Base-by-base conservation (phyloP, 2,113 vertebrate species). In the Stictonetta naevosa region DNA sequence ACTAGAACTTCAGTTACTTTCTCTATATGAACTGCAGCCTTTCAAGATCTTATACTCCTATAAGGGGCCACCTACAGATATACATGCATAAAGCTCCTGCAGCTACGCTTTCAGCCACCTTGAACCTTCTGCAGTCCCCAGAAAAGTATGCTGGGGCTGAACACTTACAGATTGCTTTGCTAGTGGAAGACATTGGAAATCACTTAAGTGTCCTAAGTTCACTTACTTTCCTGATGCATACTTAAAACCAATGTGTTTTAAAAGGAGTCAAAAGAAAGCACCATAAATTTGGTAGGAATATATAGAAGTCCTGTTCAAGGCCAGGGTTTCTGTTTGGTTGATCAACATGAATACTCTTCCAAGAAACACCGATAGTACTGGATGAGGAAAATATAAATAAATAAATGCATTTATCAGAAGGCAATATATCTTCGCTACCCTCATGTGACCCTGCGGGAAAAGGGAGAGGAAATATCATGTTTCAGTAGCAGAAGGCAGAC, bases 41-140 rank as follows among this genome's bases (percentile, higher is more conserved):
- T 90, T 50, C 46, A 36, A 75, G 69, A 56, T 56, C 18, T 36
- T 48, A 25, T 3, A 63, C 22, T 38, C 18, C 52, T 68, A 48
- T 7, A 9, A 60, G 53, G 20, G 21, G 5, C 34, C 40, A 82
- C 36, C 15, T 55, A 63, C 46, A 83, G 40, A 79, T 2, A 85
- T 10, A 88, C 0, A 11, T 36, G 34, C 25, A 2, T 11, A 29
- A 23, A 72, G 62, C 17, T 85, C 52, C n/a, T 31, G 31, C 0
- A 5, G 26, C 44, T 73, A 40, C 38, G 46, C 22, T 58, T 66
- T 66, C 44, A 26, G 33, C 26, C 9, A 34, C 38, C 28, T 31
- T 31, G 33, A 72, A 19, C 29, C 8, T 59, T 46, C 18, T 0
- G 1, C 42, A 36, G 9, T 44, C 52, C 8, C 25, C 38, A 67